Conservation (phyloP, 2,888 invertebrate genomes). For the Melolontha melolontha region DNA sequence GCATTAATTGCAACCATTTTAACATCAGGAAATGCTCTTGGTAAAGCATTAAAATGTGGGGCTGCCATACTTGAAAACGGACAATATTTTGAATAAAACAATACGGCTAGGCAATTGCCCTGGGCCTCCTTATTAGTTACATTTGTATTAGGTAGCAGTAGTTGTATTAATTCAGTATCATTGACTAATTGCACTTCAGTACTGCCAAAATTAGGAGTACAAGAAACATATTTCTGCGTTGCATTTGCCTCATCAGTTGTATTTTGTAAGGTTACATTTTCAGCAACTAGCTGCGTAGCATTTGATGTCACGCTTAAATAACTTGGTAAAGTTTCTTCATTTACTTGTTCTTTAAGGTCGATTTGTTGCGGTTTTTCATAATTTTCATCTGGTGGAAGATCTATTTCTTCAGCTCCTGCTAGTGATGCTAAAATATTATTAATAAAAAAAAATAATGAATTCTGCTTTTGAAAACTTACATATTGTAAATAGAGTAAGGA, state of each 20-base stretch:
- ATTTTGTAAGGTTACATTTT: conserved; percentile 46
- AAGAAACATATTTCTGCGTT: conserved; percentile 59
- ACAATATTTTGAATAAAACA: conserved; percentile 92
- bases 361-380: conserved; percentile 30
- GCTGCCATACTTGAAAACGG: conserved; percentile 92
- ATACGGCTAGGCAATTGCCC: conserved; percentile 80
- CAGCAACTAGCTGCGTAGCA: conserved; percentile 38
- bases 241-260: conserved; percentile 48
- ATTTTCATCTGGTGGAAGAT: conserved; percentile 11
- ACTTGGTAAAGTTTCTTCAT: conserved; percentile 44
- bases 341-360: conserved; percentile 26
- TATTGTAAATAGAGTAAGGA: conserved; percentile 7
- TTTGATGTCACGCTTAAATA: conserved; percentile 36
- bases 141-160: conserved; percentile 74
- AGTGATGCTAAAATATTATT: conserved; percentile 1
- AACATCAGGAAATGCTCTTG: conserved; percentile 87
- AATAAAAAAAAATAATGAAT: not conserved
- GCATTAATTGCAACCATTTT: conserved; percentile 93
- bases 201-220: conserved; percentile 56
- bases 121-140: conserved; percentile 73
- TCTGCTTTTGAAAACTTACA: conserved; percentile 1
- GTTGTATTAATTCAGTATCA: conserved; percentile 75
- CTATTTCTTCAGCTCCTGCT: conserved; percentile 7
- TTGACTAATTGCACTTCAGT: conserved; percentile 76
- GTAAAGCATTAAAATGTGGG: conserved; percentile 90